phyloP scores from a whole-genome alignment of 2,888 invertebrate species.

The Drosophila lutescens region DNA sequence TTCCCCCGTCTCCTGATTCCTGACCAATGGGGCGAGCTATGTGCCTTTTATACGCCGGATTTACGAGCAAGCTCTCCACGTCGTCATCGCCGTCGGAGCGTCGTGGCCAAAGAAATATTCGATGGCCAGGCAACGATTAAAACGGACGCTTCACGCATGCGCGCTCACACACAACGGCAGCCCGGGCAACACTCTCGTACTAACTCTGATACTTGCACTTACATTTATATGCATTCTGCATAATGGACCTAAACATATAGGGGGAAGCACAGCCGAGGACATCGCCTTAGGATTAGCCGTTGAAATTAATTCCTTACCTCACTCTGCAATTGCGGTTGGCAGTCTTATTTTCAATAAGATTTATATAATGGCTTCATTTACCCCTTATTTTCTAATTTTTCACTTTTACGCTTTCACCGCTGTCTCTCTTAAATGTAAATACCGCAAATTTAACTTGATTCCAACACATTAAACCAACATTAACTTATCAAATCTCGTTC shows the following conservation, averaged over 20 bases:
- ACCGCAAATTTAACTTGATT: too few species aligned
- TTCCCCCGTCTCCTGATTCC: slow-evolving; percentile 29
- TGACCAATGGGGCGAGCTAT: slow-evolving; percentile 69
- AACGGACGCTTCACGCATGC: slow-evolving; percentile 82
- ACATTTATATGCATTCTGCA: slow-evolving; percentile 48
- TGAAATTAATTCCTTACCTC: too few species aligned
- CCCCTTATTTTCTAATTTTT: too few species aligned
- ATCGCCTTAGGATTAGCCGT: background rate
- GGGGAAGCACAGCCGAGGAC: slow-evolving; percentile 25
- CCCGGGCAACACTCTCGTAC: slow-evolving; percentile 44
- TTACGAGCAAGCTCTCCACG: slow-evolving; percentile 77
- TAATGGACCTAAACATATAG: slow-evolving; percentile 46
- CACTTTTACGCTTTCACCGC: too few species aligned
- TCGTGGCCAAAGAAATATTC: slow-evolving; percentile 66
- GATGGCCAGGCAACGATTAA: slow-evolving; percentile 80
- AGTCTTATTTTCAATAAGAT: too few species aligned
- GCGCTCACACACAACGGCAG: slow-evolving; percentile 58
- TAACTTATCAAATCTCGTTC: too few species aligned
- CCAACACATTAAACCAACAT: too few species aligned
- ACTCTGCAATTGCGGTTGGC: too few species aligned
- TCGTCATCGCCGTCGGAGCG: slow-evolving; percentile 53
- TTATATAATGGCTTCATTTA: too few species aligned
- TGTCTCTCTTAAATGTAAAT: too few species aligned
- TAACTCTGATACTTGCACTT: slow-evolving; percentile 34
- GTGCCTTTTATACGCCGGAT: slow-evolving; percentile 77